These are phyloP conservation scores for Bothrops jararaca DNA, from an alignment of 2,113 vertebrate species.

Conservation along the genomic window DNA sequence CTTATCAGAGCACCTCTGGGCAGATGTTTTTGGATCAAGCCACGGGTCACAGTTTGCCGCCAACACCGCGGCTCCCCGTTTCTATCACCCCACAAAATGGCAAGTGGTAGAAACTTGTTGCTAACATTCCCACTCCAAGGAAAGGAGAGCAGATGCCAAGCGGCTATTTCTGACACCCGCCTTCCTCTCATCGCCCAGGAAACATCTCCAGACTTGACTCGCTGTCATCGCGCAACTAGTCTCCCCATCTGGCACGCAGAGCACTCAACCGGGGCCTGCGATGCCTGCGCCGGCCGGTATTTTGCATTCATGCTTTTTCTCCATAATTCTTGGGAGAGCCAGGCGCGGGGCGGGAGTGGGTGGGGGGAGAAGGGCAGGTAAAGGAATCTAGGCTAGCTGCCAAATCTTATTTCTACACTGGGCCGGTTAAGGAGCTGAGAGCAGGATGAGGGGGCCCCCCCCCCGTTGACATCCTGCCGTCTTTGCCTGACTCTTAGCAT, in stretches of 20 bases:
- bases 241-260: not conserved
- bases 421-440: not conserved
- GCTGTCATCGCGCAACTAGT: not conserved
- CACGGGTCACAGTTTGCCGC: not conserved
- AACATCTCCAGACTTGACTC: not conserved
- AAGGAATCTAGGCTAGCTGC: not conserved
- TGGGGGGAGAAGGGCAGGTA: fast-evolving
- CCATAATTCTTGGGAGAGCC: not conserved
- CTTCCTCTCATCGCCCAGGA: not conserved
- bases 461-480: not conserved
- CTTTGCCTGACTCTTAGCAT: not conserved
- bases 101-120: not conserved
- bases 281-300: not conserved
- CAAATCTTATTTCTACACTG: not conserved
- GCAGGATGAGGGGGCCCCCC: not conserved
- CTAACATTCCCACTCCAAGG: not conserved
- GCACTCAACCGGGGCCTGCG: not conserved
- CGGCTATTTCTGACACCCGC: not conserved
- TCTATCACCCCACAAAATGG: not conserved
- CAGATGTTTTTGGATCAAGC: not conserved
- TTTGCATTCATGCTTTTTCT: not conserved
- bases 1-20: not conserved
- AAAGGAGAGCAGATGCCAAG: not conserved
- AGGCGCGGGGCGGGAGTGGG: no score
- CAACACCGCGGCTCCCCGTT: not conserved